These are phyloP conservation scores for Ptilonorhynchus violaceus DNA, from an alignment of 2,113 vertebrate species.

Conservation along the genomic window DNA sequence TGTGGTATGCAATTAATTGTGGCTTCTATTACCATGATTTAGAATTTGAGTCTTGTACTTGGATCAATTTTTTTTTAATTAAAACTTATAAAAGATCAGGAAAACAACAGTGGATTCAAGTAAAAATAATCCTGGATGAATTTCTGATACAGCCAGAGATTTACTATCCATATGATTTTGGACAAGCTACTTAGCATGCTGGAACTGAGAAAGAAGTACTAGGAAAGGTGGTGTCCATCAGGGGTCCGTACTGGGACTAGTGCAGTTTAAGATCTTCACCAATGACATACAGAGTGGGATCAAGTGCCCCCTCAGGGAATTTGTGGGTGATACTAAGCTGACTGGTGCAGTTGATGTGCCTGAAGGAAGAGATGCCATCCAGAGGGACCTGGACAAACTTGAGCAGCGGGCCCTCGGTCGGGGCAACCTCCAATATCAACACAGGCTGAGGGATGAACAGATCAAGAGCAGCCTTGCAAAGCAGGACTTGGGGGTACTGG, in stretches of 20 bases:
- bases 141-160: not conserved
- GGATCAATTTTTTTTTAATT: not conserved
- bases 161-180: not conserved
- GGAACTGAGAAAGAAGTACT: not conserved
- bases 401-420: not conserved
- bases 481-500: not conserved
- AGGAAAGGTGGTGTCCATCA: not conserved
- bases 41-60: not conserved
- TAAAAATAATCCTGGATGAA: not conserved
- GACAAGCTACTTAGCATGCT: not conserved
- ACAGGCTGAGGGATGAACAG: not conserved
- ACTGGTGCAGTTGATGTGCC: not conserved
- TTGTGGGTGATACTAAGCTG: not conserved
- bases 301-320: not conserved
- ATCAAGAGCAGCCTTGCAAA: not conserved
- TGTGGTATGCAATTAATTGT: not conserved
- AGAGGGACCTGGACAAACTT: not conserved
- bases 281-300: rapidly evolving
- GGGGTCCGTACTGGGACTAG: rapidly evolving
- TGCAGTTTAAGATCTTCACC: rapidly evolving
- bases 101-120: not conserved
- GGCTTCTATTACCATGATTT: not conserved
- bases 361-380: not conserved
- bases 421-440: not conserved
- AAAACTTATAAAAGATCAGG: not conserved